These are phyloP conservation scores for Sula dactylatra DNA, from an alignment of 2,113 vertebrate species.

Conservation along the genomic window DNA sequence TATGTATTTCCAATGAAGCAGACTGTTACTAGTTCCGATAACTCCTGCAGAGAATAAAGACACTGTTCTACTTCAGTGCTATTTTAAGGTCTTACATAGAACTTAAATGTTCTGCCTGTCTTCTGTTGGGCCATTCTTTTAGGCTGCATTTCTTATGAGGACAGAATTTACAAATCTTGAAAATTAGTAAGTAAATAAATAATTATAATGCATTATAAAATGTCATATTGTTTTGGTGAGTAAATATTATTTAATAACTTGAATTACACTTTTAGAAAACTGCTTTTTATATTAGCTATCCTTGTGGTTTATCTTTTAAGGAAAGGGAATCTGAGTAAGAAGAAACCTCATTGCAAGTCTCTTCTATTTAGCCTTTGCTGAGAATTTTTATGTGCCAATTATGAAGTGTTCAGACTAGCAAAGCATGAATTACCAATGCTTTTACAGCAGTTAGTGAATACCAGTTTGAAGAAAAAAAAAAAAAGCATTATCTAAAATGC, in stretches of 20 bases:
- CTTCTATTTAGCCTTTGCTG: background rate
- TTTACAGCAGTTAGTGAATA: background rate
- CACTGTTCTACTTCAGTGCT: background rate
- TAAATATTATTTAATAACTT: background rate
- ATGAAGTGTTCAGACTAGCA: background rate
- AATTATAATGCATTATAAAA: background rate
- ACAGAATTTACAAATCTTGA: background rate
- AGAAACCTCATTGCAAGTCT: background rate
- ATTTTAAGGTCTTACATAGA: background rate
- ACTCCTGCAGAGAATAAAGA: background rate
- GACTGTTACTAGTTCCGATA: background rate
- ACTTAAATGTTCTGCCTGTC: background rate
- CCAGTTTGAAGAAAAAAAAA: background rate
- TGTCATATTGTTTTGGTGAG: background rate
- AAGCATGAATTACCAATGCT: background rate
- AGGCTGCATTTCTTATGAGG: background rate
- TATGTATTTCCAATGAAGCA: background rate
- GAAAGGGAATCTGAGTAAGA: background rate
- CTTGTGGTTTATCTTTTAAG: background rate
- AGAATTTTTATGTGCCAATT: background rate
- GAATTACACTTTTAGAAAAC: background rate
- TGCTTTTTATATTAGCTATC: background rate
- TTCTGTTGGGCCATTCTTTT: background rate
- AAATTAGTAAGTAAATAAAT: background rate
- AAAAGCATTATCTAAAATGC: background rate